Conservation (phyloP, 2,797 vertebrate species). For the Oryzias dopingdopingensis region DNA sequence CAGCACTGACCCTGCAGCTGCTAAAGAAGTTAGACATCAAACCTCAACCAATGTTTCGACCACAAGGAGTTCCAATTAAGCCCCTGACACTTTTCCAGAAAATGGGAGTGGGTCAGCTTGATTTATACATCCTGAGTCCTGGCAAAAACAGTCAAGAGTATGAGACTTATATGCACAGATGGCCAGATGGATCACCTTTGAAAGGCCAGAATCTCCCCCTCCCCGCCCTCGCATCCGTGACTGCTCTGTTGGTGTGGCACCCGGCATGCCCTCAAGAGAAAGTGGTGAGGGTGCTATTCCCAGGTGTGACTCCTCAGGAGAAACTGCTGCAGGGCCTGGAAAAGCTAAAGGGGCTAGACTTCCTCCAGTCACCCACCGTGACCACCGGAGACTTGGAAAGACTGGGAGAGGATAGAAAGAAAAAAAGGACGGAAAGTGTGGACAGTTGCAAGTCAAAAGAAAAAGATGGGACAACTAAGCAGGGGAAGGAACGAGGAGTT, state of each 20-base stretch:
- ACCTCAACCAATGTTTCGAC: conserved; percentile 81
- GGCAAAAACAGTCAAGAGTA: conserved; percentile 85
- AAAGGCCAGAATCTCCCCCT: conserved; percentile 74
- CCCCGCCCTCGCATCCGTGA: conserved; percentile 75
- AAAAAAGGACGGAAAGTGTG: conserved; percentile 80
- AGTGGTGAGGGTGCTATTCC: conserved; percentile 91
- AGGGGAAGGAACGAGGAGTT: conserved; percentile 56
- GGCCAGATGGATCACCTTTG: conserved; percentile 65
- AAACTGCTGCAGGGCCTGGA: conserved; percentile 89
- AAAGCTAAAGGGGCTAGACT: conserved; percentile 87
- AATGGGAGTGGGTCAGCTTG: conserved; percentile 94
- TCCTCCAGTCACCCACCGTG: conserved; percentile 78
- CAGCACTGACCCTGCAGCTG: conserved; percentile 76
- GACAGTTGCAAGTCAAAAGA: conserved; percentile 80
- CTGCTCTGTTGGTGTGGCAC: conserved; percentile 91
- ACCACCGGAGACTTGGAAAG: conserved; percentile 72
- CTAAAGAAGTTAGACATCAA: conserved; percentile 83
- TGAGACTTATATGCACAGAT: conserved; percentile 82
- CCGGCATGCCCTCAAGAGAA: conserved; percentile 87
- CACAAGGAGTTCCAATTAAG: conserved; percentile 67
- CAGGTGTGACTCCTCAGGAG: conserved; percentile 86
- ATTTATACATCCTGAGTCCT: conserved; percentile 90
- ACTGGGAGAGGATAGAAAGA: conserved; percentile 59
- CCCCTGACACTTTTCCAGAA: conserved; percentile 92
- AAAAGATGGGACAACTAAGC: conserved; percentile 60